A percentile compares a stretch with the other conserved stretches of the same genome.
phyloP scores from a whole-genome alignment of 2,797 vertebrate species.

The Bradypodion pumilum region DNA sequence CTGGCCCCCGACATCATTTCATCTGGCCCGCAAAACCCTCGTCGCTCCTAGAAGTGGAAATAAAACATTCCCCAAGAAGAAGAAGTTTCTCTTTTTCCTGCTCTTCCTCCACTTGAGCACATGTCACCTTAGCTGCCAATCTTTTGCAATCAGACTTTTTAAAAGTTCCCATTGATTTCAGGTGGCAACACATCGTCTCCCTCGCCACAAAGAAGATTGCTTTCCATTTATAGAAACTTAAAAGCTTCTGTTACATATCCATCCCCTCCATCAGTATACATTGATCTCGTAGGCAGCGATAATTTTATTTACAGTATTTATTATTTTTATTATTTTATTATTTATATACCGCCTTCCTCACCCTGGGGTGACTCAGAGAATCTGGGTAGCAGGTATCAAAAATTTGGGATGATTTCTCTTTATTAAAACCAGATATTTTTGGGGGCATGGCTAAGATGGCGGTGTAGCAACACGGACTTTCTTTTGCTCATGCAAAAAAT shows the following conservation, averaged over 20 bases:
- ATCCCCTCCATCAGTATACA: slow-evolving; percentile 6
- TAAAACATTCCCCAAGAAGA: no score
- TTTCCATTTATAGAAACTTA: slow-evolving; percentile 25
- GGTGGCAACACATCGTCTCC: slow-evolving; percentile 11
- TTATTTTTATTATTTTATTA: no score
- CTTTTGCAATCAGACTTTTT: not conserved
- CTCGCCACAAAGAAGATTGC: not conserved
- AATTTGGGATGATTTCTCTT: slow-evolving; percentile 24
- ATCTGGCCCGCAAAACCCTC: no score
- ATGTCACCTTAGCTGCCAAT: not conserved
- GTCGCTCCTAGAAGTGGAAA: no score
- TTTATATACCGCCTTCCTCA: no score
- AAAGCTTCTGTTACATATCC: slow-evolving; percentile 12
- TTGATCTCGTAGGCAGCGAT: not conserved
- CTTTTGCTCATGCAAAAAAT: no score
- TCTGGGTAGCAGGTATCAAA: not conserved
- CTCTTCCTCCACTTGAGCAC: not conserved
- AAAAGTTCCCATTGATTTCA: slow-evolving; percentile 37
- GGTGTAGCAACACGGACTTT: no score
- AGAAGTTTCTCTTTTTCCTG: not conserved
- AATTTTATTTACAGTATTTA: no score
- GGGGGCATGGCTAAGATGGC: no score
- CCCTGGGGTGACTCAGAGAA: no score
- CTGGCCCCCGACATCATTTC: no score
- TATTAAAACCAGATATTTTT: no score